Evolutionary conservation across 2,888 invertebrate genomes (phyloP).

Genomic region (Orthosia cruda): DNA sequence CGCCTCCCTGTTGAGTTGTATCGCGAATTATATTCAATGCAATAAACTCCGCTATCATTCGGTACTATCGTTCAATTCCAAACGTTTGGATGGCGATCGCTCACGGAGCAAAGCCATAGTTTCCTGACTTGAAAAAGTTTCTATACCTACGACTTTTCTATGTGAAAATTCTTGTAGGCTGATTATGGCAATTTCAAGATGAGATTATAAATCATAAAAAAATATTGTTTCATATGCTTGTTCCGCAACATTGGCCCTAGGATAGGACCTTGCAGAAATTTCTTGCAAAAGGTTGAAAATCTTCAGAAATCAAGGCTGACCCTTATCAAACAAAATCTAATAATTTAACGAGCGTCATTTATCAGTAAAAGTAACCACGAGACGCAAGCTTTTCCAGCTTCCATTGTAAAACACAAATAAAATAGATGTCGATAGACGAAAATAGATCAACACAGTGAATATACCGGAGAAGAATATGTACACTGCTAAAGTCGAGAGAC

Average conservation of each 20-base stretch:
- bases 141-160: too few species aligned
- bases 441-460: constrained; percentile 28
- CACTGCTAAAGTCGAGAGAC: constrained; percentile 8
- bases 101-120: neutral
- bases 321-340: neutral
- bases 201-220: neutral
- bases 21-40: constrained; percentile 16
- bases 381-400: constrained; percentile 17
- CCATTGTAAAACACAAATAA: constrained; percentile 35
- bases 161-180: neutral
- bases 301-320: neutral
- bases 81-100: neutral
- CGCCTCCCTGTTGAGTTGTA: constrained; percentile 13
- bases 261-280: neutral
- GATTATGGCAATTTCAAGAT: neutral
- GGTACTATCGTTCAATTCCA: neutral
- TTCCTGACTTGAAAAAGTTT: neutral
- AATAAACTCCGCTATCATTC: constrained; percentile 1
- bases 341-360: neutral
- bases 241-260: neutral
- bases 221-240: neutral
- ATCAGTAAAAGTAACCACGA: neutral
- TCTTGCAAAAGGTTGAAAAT: too few species aligned
- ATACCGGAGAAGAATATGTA: constrained; percentile 4
- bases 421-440: constrained; percentile 33